Evolutionary conservation across 30 jellyfish, hydroid and myxozoan species (phyloP), one percentile per base, ranked within the genome.

Genomic region (Turritopsis rubra): DNA sequence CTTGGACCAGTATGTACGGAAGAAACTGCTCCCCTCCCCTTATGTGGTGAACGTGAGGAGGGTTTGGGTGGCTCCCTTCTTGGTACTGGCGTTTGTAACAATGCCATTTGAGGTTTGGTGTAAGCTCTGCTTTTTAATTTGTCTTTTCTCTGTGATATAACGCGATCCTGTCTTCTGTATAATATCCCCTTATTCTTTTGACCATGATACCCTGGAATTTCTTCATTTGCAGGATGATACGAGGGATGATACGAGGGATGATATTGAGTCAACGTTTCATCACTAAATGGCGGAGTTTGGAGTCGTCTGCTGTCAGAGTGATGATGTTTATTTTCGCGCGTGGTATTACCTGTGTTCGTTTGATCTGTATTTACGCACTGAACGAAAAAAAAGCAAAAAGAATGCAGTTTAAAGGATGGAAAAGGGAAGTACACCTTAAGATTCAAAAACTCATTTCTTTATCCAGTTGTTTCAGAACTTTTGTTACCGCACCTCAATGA

Each of bases 21-120:
- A 41, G 60, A 3, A 41, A 41, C 60, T 13, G 60, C 60, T 41
- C 60, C 60, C 30, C 19, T 68, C 19, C 77, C 77, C 9, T 27
- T 68, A 8, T 19, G 31, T 7, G 31, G 28, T 7, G 30, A 27
- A 68, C 77, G 77, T 9, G 28, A 27, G 30, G 77, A 68, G 9
- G 77, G 77, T 19, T 68, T 68, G 30, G 77, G 77, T n/a, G 77
- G 31, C 30, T 68, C 30, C 8, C 77, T 68, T 1, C 77, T 68
- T 1, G 77, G 77, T n/a, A 68, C 77, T n/a, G 77, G 77, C 16
- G 77, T 68, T 68, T 68, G 77, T 22, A 68, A 27, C 30, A 68
- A 68, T n/a, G 30, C 77, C 8, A 27, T 27, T 19, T 68, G 77
- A 17, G 77, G 77, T 1, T n/a, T 68, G 28, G 22, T n/a, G 13